Evolutionary conservation across 2,113 vertebrate genomes (phyloP), one percentile per base, ranked within the genome.

Genomic region (Leptodactylus fuscus): DNA sequence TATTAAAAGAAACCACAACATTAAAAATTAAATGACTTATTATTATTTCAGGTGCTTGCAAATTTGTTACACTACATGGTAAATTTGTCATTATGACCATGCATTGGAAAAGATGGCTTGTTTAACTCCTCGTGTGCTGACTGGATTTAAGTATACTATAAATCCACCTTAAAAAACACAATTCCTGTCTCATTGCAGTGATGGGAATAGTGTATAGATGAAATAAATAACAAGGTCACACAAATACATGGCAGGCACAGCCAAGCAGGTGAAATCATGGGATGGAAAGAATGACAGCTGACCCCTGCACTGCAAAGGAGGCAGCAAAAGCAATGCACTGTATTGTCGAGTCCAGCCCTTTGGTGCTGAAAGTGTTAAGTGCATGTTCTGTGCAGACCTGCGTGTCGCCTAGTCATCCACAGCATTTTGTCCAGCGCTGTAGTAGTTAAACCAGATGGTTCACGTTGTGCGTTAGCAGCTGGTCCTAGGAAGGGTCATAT

Each of bases 401-500:
- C 10, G 60, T 13, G 36, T 34, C 29, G 11, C 62, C 51, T 20
- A n/a, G n/a, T n/a, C 9, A 38, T 38, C 70, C 82, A 69, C 8
- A 18, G 67, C 41, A 69, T 69, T 67, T 29, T 8, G 77, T 70
- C 60, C 44, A 70, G 83, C 83, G 55, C 83, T 51, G 65, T 6
- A 49, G 48, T 22, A 48, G 83, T 80, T 85, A 85, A 65, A 27
- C 62, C n/a, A 71, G 75, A 41, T 27, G 48, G 76, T 34, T 62
- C 24, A 67, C 84, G 81, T 73, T 86, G 84, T 80, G 84, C 44
- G 34, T 49, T 79, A 85, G 83, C 84, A 80, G 76, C 65, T 60
- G 77, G 65, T 65, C 36, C 77, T 24, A 48, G 77, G 67, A 80
- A 60, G 84, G 67, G 41, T 73, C 62, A 73, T 86, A 67, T 73